These are phyloP conservation scores for Gobio occitaniae DNA, from an alignment of 2,797 vertebrate genomes.

Conservation along the genomic window DNA sequence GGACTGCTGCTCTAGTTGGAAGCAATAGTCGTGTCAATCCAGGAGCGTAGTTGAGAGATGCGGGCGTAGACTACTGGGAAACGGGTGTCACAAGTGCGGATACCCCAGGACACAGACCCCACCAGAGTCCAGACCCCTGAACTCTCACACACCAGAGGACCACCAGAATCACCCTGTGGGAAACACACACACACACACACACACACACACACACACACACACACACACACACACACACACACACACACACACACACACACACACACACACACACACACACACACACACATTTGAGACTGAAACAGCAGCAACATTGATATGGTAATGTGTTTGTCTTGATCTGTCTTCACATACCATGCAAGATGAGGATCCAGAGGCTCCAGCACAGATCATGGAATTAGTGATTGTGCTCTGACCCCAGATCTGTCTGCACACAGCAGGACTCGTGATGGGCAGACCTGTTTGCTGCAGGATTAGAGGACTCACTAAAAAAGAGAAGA, in stretches of 20 bases:
- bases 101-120: conserved; percentile 87
- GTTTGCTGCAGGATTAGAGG: conserved; percentile 83
- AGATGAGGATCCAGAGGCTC: conserved; percentile 81
- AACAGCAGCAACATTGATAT: background rate
- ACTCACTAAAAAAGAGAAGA: conserved; percentile 64
- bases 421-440: conserved; percentile 70
- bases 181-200: background rate
- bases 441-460: conserved; percentile 82
- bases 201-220: too few species aligned
- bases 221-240: too few species aligned
- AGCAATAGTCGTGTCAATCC: conserved; percentile 75
- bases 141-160: conserved; percentile 84
- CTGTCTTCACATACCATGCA: conserved; percentile 77
- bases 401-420: conserved; percentile 79
- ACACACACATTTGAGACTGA: background rate
- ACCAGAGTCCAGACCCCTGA: conserved; percentile 80
- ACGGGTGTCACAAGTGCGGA: conserved; percentile 67
- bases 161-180: conserved; percentile 84
- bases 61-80: conserved; percentile 77
- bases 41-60: conserved; percentile 74
- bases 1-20: conserved; percentile 67
- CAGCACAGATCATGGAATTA: conserved; percentile 82
- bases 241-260: too few species aligned
- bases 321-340: background rate
- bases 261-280: background rate